Base-by-base conservation (phyloP, 2,113 vertebrate species). In the Neotoma lepida region DNA sequence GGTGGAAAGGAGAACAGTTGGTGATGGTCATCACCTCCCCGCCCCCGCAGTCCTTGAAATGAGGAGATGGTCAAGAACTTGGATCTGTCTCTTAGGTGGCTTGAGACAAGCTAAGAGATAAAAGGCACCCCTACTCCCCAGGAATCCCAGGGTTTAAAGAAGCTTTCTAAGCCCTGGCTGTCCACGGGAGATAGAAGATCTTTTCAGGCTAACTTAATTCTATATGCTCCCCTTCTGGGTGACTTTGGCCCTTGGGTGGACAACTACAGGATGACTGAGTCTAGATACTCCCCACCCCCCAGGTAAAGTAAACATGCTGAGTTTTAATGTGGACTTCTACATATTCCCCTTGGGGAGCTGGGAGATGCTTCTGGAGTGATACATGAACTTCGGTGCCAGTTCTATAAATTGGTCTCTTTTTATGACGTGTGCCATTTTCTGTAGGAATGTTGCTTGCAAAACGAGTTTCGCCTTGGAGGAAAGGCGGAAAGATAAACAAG, bases 401-500 rank as follows among this genome's bases (percentile, higher is more conserved):
- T 97, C 97, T 98, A 97, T 98, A 98, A 98, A 98, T 97, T 88
- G 97, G 95, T 97, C 97, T 98, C 96, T 98, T 97, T 98, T 97
- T 97, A 91, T 97, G 98, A 98, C 96, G 98, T 96, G 97, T 98
- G 97, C 98, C 98, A 97, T 98, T 98, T 98, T 98, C 98, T 97
- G 97, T 97, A 97, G 97, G 98, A 98, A 98, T 97, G 97, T 97
- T 97, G 98, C 98, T 98, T 98, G 98, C 94, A 97, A 98, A 98
- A 98, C 98, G 98, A 98, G 97, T 98, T 98, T 98, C 91, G 97
- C 98, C 98, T 98, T 97, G 98, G 97, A 98, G 98, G 98, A 98
- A 98, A 98, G 98, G 98, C 98, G 96, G 98, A 98, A 98, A 98
- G 98, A 98, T 98, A 98, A 98, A 98, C 98, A 98, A 97, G 98